These are phyloP conservation scores for Drosophila incognita DNA, from an alignment of 2,888 invertebrate species.

Conservation along the genomic window DNA sequence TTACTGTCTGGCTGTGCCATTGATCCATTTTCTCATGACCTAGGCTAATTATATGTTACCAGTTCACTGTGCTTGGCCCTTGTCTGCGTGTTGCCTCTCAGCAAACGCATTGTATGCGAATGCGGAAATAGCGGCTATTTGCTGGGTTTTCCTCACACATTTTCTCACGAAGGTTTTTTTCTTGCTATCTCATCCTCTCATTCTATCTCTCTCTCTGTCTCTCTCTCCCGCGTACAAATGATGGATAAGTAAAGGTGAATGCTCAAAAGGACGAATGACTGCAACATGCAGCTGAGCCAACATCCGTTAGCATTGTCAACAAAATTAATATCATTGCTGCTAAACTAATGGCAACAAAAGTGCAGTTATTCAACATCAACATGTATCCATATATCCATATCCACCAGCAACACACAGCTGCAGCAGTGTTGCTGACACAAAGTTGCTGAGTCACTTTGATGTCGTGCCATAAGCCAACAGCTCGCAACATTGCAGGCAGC, in stretches of 20 bases:
- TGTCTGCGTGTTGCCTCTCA: slow-evolving; percentile 15
- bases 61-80: slow-evolving; percentile 4
- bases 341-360: slow-evolving; percentile 65
- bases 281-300: slow-evolving; percentile 69
- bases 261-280: slow-evolving; percentile 65
- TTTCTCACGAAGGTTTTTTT: slow-evolving; percentile 64
- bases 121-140: slow-evolving; percentile 13
- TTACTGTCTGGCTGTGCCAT: slow-evolving; percentile 16
- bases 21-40: slow-evolving; percentile 31
- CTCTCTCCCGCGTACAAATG: background rate
- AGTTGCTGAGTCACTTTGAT: slow-evolving; percentile 66
- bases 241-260: slow-evolving; percentile 40
- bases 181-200: background rate
- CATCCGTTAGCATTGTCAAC: slow-evolving; percentile 71
- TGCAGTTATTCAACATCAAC: slow-evolving; percentile 62
- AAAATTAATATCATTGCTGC: slow-evolving; percentile 60
- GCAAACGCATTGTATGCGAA: slow-evolving; percentile 5
- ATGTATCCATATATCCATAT: background rate
- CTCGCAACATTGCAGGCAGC: slow-evolving; percentile 12
- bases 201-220: background rate
- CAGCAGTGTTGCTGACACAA: slow-evolving; percentile 53
- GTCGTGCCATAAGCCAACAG: slow-evolving; percentile 35
- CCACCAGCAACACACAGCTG: slow-evolving; percentile 29
- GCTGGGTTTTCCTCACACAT: slow-evolving; percentile 37
- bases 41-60: slow-evolving; percentile 22